Evolutionary conservation across 1,140 invertebrate genomes (phyloP), one percentile per base, ranked within the genome.

Genomic region (Lerema accius): DNA sequence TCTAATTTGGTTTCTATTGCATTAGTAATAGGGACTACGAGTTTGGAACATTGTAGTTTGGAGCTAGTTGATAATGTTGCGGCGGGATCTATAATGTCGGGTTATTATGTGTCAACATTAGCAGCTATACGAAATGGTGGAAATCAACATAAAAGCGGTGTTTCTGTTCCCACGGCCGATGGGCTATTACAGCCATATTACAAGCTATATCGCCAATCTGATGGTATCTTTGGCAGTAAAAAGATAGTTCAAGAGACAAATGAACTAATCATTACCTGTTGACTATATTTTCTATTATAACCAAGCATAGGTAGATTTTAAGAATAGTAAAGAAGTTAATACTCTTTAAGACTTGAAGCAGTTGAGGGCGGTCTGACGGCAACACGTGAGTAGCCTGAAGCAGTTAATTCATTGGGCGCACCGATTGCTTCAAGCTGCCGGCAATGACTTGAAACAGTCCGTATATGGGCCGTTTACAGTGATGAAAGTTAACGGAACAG

Each of bases 81-180:
- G 13, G 55, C 45, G 17, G 26, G 15, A 59, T 59, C 55, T 58
- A 58, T 58, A 55, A 39, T 39, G 42, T 45, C 15, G 10, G 55
- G 26, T 58, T 58, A 58, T 58, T 58, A 58, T 46, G 55, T 58
- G 55, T 58, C 55, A 58, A 58, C 55, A 58, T 58, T 58, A 58
- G 55, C 55, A 35, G 55, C 55, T 35, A 58, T 56, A 50, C 35
- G 40, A 46, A 58, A 58, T 43, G 53, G 53, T 58, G 42, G 53
- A 58, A 58, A 58, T 58, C 40, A 58, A 45, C 53, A 58, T 58
- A 58, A 58, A 46, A 58, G 53, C 53, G 53, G 53, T 6, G n/a
- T 46, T 55, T 58, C 42, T 58, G 53, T 58, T 58, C 53, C 48
- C 48, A 51, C 48, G 48, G 48, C 28, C 28, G 48, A 50, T 50